phyloP scores from a whole-genome alignment of 2,888 invertebrate genomes.

The Thalpophila matura region DNA sequence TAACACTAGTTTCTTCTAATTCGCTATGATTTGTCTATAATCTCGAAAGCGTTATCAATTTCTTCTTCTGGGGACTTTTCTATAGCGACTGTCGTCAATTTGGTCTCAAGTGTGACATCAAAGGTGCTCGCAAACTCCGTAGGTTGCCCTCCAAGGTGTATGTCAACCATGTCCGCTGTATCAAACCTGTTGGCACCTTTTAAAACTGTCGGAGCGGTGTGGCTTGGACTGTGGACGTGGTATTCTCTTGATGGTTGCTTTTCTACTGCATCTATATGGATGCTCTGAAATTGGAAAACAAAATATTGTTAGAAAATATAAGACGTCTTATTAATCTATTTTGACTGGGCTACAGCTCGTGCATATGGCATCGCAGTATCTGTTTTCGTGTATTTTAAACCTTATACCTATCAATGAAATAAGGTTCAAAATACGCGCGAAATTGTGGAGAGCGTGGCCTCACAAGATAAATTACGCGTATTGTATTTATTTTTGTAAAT shows the following conservation, averaged over 20 bases:
- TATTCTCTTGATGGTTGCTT: conserved; percentile 78
- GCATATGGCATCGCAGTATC: too few species aligned
- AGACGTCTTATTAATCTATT: too few species aligned
- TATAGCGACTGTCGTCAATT: conserved; percentile 36
- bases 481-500: too few species aligned
- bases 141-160: conserved; percentile 13
- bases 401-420: too few species aligned
- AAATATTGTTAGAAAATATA: not conserved
- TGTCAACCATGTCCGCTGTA: conserved; percentile 5
- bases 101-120: conserved; percentile 41
- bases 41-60: conserved; percentile 85
- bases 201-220: conserved; percentile 53
- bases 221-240: conserved; percentile 71
- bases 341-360: too few species aligned
- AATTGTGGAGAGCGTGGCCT: too few species aligned
- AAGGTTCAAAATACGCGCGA: too few species aligned
- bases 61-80: conserved; percentile 82
- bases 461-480: too few species aligned
- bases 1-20: not conserved
- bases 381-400: too few species aligned
- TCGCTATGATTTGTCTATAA: conserved; percentile 81
- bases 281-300: conserved; percentile 67
- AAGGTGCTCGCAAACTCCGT: conserved; percentile 14
- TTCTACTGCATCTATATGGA: conserved; percentile 68
- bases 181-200: conserved; percentile 40